Evolutionary conservation across 2,888 invertebrate genomes (phyloP).

Genomic region (Aspidiotus rigidus): DNA sequence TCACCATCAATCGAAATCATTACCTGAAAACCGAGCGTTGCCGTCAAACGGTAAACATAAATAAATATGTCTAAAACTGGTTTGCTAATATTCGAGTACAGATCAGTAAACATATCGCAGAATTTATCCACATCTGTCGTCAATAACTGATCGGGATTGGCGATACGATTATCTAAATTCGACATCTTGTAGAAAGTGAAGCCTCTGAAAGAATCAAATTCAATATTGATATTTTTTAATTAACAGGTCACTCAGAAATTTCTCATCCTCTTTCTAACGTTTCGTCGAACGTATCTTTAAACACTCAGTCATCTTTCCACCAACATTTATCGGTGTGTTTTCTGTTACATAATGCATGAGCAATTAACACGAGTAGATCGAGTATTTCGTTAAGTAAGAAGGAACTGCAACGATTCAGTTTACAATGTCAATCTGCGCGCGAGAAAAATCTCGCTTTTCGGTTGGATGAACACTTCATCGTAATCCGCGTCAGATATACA

Average conservation of each 20-base stretch:
- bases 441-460: no score
- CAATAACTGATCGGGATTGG: conserved; percentile 89
- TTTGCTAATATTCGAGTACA: conserved; percentile 94
- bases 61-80: conserved; percentile 89
- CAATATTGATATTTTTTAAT: no score
- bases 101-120: conserved; percentile 86
- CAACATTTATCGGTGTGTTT: background rate
- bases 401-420: no score
- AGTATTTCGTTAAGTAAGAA: no score
- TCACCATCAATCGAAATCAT: background rate
- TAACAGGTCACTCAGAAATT: no score
- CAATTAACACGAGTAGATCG: no score
- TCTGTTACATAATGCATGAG: background rate
- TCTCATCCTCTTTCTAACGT: no score
- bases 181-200: conserved; percentile 96
- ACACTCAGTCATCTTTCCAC: background rate
- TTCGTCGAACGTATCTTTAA: background rate
- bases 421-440: no score
- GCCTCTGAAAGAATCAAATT: conserved; percentile 50
- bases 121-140: conserved; percentile 97
- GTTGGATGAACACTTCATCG: no score
- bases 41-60: conserved; percentile 81
- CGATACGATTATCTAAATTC: conserved; percentile 87
- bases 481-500: no score
- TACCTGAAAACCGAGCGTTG: conserved; percentile 72